Conservation (phyloP, 2,113 vertebrate genomes). For the Scophthalmus maximus region DNA sequence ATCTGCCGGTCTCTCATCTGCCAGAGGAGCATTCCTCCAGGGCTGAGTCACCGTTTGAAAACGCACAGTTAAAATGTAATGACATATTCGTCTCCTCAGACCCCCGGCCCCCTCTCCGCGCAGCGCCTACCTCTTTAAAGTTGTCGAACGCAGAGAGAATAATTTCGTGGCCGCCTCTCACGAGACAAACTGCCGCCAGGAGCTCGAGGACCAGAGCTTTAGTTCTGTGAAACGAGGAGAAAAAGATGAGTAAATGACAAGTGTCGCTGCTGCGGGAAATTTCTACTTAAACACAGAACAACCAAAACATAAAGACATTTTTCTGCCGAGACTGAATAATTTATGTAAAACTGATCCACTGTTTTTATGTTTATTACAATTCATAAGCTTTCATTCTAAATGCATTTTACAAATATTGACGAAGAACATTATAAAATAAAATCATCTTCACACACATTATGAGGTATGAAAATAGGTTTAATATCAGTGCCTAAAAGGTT, state of each 20-base stretch:
- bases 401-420: background rate
- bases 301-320: slow-evolving; percentile 6
- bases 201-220: slow-evolving; percentile 97
- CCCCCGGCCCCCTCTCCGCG: slow-evolving; percentile 3
- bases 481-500: background rate
- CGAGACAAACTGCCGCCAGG: slow-evolving; percentile 95
- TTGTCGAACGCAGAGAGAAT: slow-evolving; percentile 98
- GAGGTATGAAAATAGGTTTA: slow-evolving; percentile 8
- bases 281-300: background rate
- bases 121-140: slow-evolving; percentile 93
- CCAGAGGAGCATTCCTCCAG: slow-evolving; percentile 46
- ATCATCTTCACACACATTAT: background rate
- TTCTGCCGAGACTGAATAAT: background rate
- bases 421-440: background rate
- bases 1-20: slow-evolving; percentile 28
- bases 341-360: background rate
- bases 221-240: slow-evolving; percentile 83
- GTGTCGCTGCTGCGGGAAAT: background rate
- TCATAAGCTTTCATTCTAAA: background rate
- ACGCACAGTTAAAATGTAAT: slow-evolving; percentile 47
- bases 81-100: slow-evolving; percentile 43
- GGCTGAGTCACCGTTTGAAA: slow-evolving; percentile 62
- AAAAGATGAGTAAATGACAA: slow-evolving; percentile 44
- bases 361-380: background rate
- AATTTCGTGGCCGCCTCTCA: slow-evolving; percentile 96